Base-by-base conservation (phyloP, 2,113 vertebrate genomes). In the Tachysurus vachellii region DNA sequence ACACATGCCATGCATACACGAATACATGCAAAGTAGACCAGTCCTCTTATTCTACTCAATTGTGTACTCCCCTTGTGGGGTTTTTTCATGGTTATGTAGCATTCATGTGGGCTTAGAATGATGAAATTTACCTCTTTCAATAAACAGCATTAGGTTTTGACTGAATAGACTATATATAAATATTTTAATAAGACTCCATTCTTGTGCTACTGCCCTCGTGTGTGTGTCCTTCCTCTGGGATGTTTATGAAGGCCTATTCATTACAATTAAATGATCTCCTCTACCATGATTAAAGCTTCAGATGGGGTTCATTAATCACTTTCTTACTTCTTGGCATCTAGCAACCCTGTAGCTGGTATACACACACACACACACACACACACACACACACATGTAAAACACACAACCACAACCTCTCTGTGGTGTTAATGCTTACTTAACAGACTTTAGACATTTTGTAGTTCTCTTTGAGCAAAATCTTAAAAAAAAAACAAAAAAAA, bases 231-330 rank as follows among this genome's bases (percentile, higher is more conserved):
- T 85, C 54, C 77, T 80, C 80, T 62, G 85, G 84, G 79, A 85
- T 89, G 86, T 86, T 87, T 71, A 64, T 54, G 61, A 14, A 56
- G 36, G 56, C 68, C 79, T 73, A 81, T 80, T 88, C 61, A 88
- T 89, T 89, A 89, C 86, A 79, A 54, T 73, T 75, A 85, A 89
- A 82, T 88, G 50, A 88, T 85, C 80, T 87, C 83, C 57, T 76
- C 66, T 59, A 66, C 68, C 83, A 76, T 89, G 88, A 89, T 89
- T 87, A 87, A 89, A 88, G 86, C 76, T 86, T 83, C 73, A 76
- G 54, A 70, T 44, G 86, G 83, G 84, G 54, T 73, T 86, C 86
- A 90, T 90, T 88, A 86, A 88, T 90, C 89, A 84, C 70, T 66
- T 84, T 83, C 28, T 75, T 66, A 76, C 8, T 66, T 83, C 71